A percentile compares a stretch with the other conserved stretches of the same genome.
Evolutionary conservation across 2,113 vertebrate species (phyloP).

Genomic region (Struthio camelus): DNA sequence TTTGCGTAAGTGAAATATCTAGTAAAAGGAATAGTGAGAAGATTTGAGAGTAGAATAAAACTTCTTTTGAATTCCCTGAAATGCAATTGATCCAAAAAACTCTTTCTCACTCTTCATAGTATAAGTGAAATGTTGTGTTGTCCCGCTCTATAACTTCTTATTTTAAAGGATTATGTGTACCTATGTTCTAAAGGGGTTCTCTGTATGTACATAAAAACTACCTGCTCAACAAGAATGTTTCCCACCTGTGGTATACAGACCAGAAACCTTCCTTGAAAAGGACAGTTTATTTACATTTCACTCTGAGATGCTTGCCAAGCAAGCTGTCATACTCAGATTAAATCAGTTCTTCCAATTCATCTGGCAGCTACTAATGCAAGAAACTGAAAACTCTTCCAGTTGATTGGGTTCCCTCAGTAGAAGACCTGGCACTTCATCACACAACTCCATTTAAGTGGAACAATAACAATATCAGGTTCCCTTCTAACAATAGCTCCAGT

Average conservation of each 20-base stretch:
- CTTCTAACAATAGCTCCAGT: slow-evolving; percentile 63
- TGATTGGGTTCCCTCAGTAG: slow-evolving; percentile 55
- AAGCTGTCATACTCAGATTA: slow-evolving; percentile 59
- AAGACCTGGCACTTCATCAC: slow-evolving; percentile 25
- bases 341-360: slow-evolving; percentile 43
- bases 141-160: background rate
- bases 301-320: slow-evolving; percentile 27
- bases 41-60: background rate
- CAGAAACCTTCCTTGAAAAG: slow-evolving; percentile 43
- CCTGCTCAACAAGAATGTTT: background rate
- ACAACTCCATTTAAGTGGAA: slow-evolving; percentile 57
- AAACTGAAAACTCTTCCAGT: slow-evolving; percentile 66
- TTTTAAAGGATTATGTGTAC: background rate
- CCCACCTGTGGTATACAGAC: background rate
- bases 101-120: background rate
- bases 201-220: background rate
- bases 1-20: background rate
- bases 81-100: background rate
- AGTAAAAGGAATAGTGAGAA: background rate
- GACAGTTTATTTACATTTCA: slow-evolving; percentile 48
- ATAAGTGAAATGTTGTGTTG: background rate
- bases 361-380: slow-evolving; percentile 52
- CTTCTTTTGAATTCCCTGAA: background rate
- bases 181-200: background rate
- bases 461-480: slow-evolving; percentile 68